Conservation (phyloP, 2,888 invertebrate species). For the Muscina levida region DNA sequence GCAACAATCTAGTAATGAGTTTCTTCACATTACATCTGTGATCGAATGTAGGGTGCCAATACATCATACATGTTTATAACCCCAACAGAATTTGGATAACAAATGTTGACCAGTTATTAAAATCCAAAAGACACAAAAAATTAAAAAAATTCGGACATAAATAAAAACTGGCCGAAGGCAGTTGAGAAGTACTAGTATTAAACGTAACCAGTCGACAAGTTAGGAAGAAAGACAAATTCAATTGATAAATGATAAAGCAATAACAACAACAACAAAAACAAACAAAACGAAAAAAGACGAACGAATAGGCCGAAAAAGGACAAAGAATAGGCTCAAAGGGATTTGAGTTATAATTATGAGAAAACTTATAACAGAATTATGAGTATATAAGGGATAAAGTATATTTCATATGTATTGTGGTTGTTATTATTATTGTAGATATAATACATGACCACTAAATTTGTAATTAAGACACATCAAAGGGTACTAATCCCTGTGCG, state of each 20-base stretch:
- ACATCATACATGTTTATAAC: constrained; percentile 19
- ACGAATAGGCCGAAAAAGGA: neutral
- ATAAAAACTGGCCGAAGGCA: neutral
- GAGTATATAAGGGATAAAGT: neutral
- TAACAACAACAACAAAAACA: constrained; percentile 12
- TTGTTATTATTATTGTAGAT: constrained; percentile 7
- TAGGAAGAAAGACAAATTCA: neutral
- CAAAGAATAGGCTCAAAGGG: constrained; percentile 27
- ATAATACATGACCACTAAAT: neutral
- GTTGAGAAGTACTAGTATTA: constrained; percentile 34
- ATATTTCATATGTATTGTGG: neutral
- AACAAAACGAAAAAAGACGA: neutral
- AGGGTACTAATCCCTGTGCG: neutral
- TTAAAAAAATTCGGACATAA: neutral
- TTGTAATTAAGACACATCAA: constrained; percentile 23
- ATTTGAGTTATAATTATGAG: constrained; percentile 50
- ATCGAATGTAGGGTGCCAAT: constrained; percentile 29
- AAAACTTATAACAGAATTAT: constrained; percentile 31
- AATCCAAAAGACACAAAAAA: constrained; percentile 1
- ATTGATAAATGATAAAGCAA: too few species aligned
- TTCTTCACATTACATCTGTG: too few species aligned
- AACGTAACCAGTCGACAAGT: constrained; percentile 48
- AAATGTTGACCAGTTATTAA: neutral
- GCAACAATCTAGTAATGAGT: too few species aligned
- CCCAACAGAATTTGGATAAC: constrained; percentile 11